These are phyloP conservation scores for Dasysyrphus tricinctus DNA, from an alignment of 2,888 invertebrate genomes.

Conservation along the genomic window DNA sequence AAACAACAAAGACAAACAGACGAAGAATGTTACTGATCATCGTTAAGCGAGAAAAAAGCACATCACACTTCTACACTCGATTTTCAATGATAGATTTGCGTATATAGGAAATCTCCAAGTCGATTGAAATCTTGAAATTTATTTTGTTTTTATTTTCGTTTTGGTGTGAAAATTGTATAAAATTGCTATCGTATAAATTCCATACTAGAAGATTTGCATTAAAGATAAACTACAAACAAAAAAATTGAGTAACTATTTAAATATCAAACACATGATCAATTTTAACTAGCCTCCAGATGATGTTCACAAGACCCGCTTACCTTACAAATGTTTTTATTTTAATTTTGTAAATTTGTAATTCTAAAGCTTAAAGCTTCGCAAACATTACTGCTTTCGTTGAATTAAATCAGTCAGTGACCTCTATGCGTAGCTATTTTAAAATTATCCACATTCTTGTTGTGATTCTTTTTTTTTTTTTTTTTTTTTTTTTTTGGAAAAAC, in stretches of 20 bases:
- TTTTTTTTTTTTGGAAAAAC: constrained; percentile 9
- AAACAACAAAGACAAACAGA: neutral
- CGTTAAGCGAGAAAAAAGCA: neutral
- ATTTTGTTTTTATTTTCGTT: neutral
- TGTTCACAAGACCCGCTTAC: neutral
- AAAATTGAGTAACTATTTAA: neutral
- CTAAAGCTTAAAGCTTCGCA: neutral
- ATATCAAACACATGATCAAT: too few species aligned
- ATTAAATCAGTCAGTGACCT: constrained; percentile 29
- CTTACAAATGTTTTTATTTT: neutral
- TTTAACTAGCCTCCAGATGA: neutral
- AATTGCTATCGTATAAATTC: neutral
- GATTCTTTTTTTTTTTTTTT: neutral
- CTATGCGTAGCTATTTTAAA: neutral
- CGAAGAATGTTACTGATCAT: too few species aligned
- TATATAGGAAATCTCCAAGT: too few species aligned
- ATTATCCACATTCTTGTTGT: constrained; percentile 4
- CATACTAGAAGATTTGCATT: neutral
- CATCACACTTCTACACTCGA: neutral
- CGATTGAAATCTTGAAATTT: too few species aligned
- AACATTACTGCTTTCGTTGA: constrained; percentile 7
- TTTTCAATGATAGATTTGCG: neutral
- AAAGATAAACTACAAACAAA: neutral
- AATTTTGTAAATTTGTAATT: constrained; percentile 7
- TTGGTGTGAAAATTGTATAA: neutral